phyloP scores from a whole-genome alignment of 2,113 vertebrate genomes.

The Genyomyrus donnyi region DNA sequence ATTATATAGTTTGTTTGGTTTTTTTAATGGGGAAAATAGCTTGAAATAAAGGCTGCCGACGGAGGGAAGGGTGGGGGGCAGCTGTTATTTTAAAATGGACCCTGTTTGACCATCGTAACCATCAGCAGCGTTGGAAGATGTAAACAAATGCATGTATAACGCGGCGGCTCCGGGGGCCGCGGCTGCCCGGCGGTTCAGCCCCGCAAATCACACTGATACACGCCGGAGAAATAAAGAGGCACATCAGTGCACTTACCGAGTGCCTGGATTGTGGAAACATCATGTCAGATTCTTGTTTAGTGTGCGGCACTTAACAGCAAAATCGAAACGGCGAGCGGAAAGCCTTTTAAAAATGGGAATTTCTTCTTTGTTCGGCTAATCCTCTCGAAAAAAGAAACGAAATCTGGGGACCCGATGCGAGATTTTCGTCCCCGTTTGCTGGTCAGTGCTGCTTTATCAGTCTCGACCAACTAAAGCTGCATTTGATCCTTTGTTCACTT shows the following conservation, averaged over 20 bases:
- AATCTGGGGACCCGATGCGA: not conserved
- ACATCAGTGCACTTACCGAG: conserved; percentile 56
- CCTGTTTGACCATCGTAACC: not conserved
- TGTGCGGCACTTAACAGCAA: conserved; percentile 30
- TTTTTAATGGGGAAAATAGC: not conserved
- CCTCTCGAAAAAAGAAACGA: conserved; percentile 5
- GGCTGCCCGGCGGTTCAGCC: not conserved
- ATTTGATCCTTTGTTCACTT: conserved; percentile 12
- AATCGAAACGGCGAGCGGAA: not conserved
- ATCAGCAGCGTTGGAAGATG: not conserved
- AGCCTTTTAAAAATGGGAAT: not conserved
- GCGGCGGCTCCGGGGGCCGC: too few relatives aligned
- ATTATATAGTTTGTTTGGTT: not conserved
- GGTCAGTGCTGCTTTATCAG: not conserved
- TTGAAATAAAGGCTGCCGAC: not conserved
- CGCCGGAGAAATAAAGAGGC: not conserved
- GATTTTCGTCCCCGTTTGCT: conserved; percentile 10
- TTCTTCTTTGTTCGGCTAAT: conserved; percentile 21
- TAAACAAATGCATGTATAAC: conserved; percentile 21
- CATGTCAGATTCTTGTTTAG: conserved; percentile 59
- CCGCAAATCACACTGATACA: not conserved
- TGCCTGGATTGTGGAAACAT: conserved; percentile 76
- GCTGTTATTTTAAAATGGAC: not conserved
- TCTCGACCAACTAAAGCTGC: not conserved
- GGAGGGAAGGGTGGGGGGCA: not conserved